Evolutionary conservation across 2,113 vertebrate species (phyloP).

Genomic region (Toxostoma redivivum): DNA sequence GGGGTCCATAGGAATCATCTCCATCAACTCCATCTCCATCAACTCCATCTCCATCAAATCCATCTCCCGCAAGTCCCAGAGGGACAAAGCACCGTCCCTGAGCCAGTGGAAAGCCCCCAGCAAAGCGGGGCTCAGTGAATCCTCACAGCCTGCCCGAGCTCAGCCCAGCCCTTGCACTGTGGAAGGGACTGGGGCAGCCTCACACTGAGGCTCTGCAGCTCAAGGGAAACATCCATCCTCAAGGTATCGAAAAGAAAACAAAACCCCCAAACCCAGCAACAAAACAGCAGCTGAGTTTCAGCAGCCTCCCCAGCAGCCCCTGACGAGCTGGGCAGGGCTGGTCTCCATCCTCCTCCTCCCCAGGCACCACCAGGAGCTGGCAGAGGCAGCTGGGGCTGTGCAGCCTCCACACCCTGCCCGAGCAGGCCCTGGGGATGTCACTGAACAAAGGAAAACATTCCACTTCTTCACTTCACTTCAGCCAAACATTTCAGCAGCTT

Average conservation of each 20-base stretch:
- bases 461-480: not conserved
- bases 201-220: not conserved
- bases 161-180: not conserved
- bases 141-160: fast-evolving
- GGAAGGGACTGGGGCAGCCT: not conserved
- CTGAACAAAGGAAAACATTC: not conserved
- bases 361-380: not conserved
- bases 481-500: not conserved
- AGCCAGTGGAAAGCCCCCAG: not conserved
- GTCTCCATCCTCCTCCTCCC: not conserved
- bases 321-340: not conserved
- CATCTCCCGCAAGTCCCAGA: not conserved
- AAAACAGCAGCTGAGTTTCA: not conserved
- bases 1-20: not conserved
- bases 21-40: not conserved
- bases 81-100: not conserved
- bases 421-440: not conserved
- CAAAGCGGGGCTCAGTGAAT: fast-evolving
- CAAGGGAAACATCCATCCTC: not conserved
- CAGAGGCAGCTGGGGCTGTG: not conserved
- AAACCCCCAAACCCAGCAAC: fast-evolving
- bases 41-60: not conserved
- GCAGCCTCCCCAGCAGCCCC: not conserved
- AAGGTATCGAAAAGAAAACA: not conserved
- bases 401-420: not conserved